Evolutionary conservation across 2,113 vertebrate genomes (phyloP).

Genomic region (Vombatus ursinus): DNA sequence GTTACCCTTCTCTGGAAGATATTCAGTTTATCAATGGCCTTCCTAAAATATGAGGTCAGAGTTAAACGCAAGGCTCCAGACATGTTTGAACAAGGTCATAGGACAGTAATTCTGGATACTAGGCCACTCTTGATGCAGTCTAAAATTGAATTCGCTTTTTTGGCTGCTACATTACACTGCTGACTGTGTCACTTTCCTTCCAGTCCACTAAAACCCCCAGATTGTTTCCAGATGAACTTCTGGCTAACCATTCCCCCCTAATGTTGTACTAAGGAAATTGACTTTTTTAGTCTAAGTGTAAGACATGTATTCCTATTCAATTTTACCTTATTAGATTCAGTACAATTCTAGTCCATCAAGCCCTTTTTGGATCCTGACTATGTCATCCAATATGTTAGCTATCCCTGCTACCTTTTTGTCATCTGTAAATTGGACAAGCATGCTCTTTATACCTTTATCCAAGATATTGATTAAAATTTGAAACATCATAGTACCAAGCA

Average conservation of each 20-base stretch:
- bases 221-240: conserved; percentile 2
- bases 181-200: neutral
- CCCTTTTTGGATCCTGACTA: neutral
- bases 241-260: neutral
- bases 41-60: neutral
- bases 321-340: neutral
- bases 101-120: neutral
- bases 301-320: neutral
- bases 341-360: neutral
- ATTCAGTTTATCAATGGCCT: neutral
- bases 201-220: neutral
- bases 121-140: neutral
- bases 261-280: neutral
- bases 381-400: neutral
- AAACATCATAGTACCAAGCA: neutral
- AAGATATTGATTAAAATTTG: neutral
- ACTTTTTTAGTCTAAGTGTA: neutral
- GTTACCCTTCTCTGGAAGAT: neutral
- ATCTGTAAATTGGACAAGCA: neutral
- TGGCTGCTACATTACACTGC: neutral
- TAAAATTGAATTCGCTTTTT: neutral
- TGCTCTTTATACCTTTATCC: neutral
- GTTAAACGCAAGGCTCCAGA: neutral
- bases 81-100: neutral
- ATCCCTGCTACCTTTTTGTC: neutral